Evolutionary conservation across 2,797 vertebrate species (phyloP).

Genomic region (Australoheros facetus): DNA sequence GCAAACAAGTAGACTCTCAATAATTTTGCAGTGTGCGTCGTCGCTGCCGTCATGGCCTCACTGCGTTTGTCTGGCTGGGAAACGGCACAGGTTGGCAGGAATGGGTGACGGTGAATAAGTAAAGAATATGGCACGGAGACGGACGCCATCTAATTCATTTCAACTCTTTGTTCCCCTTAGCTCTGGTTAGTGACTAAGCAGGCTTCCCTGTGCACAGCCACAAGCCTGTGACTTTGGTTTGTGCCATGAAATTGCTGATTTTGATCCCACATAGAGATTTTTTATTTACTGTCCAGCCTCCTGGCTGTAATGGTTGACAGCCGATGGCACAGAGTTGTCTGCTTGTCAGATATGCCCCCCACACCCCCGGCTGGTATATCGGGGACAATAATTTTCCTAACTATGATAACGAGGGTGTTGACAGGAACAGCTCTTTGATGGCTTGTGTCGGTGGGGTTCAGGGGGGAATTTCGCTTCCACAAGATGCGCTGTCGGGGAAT

Average conservation of each 20-base stretch:
- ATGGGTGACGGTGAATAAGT: conserved; percentile 14
- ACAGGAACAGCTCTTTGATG: conserved; percentile 51
- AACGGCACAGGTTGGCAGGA: conserved; percentile 25
- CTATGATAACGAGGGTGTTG: conserved; percentile 37
- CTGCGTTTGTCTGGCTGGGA: conserved; percentile 43
- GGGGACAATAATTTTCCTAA: conserved; percentile 5
- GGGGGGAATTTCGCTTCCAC: conserved; percentile 24
- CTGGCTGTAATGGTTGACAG: neutral
- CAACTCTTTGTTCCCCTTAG: neutral
- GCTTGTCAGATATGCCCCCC: neutral
- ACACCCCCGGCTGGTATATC: neutral
- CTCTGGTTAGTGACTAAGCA: neutral
- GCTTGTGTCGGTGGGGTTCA: neutral
- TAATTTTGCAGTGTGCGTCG: neutral
- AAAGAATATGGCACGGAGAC: neutral
- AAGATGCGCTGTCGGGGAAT: conserved; percentile 3
- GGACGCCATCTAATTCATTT: neutral
- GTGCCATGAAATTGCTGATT: neutral
- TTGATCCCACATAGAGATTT: neutral
- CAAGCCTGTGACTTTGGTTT: conserved; percentile 14
- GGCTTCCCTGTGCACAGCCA: neutral
- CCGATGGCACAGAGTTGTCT: neutral
- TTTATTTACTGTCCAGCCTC: neutral
- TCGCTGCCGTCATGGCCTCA: neutral
- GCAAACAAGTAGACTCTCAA: neutral